Evolutionary conservation across 2,797 vertebrate genomes (phyloP), one percentile per base, ranked within the genome.

Genomic region (Ptychadena robeensis): DNA sequence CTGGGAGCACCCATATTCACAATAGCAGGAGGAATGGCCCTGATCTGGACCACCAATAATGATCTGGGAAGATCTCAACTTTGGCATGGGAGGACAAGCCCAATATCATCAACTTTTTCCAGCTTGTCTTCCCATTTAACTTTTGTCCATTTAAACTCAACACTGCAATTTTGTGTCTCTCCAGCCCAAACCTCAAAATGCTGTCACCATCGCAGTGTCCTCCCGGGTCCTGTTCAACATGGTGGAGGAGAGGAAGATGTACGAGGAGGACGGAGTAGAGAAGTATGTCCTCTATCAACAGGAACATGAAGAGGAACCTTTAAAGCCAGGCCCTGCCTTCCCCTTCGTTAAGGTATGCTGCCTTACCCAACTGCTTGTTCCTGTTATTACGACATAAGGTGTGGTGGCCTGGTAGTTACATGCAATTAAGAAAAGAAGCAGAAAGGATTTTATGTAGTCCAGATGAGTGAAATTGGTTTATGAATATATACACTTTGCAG

Each of bases 121-220:
- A n/a, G 15, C 44, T 53, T 53, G 18, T 18, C 44, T 1, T 6
- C 18, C 3, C 7, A 53, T 53, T 53, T 22, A 9, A 53, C 5
- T 53, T 53, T 8, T 53, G 7, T 53, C 18, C 15, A n/a, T 53
- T 4, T 15, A 44, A 44, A 15, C 40, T 15, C 4, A 15, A 15
- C 2, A 18, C 14, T 15, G 0, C 44, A 53, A 22, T 38, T 53
- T 53, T 53, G 15, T 53, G 18, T 18, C 18, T 40, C 22, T 38
- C 3, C 89, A 99, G 97, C 96, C 96, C 74, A 99, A 97, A 87
- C 96, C 97, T 31, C 91, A 85, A 76, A 87, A 91, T 48, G 97
- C 98, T 0, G 94, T 98, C 68, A 98, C 97, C 8, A 90, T 99
- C 59, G 96, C 97, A 0, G 96, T 98, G 9, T 99, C 98, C 0